Evolutionary conservation across 2,797 vertebrate species (phyloP), one percentile per base, ranked within the genome.

Genomic region (Amblyopsis hoosieri): DNA sequence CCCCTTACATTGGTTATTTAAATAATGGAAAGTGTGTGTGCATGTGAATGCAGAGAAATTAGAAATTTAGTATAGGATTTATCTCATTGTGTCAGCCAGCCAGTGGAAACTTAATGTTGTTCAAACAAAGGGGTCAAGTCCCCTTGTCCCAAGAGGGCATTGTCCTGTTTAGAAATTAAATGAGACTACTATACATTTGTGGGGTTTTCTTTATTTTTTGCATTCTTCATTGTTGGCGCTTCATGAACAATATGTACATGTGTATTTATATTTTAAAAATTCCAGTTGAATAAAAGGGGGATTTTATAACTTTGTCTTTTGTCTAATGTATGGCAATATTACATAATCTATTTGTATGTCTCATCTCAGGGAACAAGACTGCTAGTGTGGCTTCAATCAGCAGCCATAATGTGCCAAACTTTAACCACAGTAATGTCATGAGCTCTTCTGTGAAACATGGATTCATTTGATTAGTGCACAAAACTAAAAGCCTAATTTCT

Each of bases 251-350:
- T 64, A 66, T 90, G 83, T 89, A 82, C 85, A 85, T 86, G 72
- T 89, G 49, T 84, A 78, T 81, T 77, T 80, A 80, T 82, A 80
- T 74, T 3, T 23, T 54, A 67, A 74, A 71, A 75, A 87, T 80
- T 76, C 75, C 61, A 82, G 83, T 62, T 48, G 55, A 91, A 90
- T 88, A 88, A 90, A 91, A 73, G 67, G 60, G 70, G 76, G 79
- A 79, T 91, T 88, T 89, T 81, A 57, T 81, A 86, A 79, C 50
- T 74, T 65, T 80, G 57, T 76, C 8, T 60, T 61, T 0, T 71
- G 1, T 51, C 12, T 37, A 37, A 19, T 12, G 8, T 57, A 11
- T 45, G 56, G 17, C 45, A 12, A 23, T 23, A 3, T 7, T 4
- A 17, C 42, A 58, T 14, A 1, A 15, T 45, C 2, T 42, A 42